phyloP scores from a whole-genome alignment of 1,140 invertebrate species.

The Hycleus phaleratus region DNA sequence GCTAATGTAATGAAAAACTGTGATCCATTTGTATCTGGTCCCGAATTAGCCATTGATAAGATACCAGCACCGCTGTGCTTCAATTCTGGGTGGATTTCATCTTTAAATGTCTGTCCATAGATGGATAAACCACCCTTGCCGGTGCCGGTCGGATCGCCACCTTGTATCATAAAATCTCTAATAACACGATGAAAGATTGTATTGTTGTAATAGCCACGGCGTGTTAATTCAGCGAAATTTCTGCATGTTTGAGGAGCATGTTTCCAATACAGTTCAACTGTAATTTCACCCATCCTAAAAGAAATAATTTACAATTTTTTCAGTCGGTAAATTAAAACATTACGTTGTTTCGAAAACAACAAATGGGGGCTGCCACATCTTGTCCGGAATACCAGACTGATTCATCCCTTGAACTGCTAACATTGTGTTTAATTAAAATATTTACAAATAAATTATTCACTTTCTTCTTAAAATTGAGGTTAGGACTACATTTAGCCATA shows the following conservation, averaged over 20 bases:
- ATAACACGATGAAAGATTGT: slow-evolving; percentile 96
- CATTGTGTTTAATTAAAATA: slow-evolving; percentile 21
- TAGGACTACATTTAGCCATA: neutral
- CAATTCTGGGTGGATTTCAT: slow-evolving; percentile 91
- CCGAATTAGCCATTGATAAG: slow-evolving; percentile 76
- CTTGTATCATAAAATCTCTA: slow-evolving; percentile 96
- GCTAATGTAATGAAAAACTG: slow-evolving; percentile 98
- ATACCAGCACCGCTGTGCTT: slow-evolving; percentile 84
- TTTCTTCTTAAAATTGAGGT: neutral
- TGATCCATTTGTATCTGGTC: slow-evolving; percentile 93
- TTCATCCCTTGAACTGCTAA: slow-evolving; percentile 34
- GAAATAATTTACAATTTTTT: slow-evolving; percentile 12
- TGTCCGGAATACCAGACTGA: slow-evolving; percentile 66
- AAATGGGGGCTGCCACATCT: slow-evolving; percentile 79
- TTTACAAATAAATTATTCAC: neutral
- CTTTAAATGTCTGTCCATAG: slow-evolving; percentile 90
- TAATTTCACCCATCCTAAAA: slow-evolving; percentile 87
- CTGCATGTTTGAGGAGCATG: slow-evolving; percentile 91
- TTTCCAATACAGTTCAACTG: slow-evolving; percentile 95
- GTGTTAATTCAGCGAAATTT: slow-evolving; percentile 91
- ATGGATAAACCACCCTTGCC: slow-evolving; percentile 94
- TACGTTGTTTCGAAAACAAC: slow-evolving; percentile 73
- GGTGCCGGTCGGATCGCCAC: slow-evolving; percentile 89
- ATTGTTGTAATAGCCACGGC: slow-evolving; percentile 92
- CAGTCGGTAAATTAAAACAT: slow-evolving; percentile 27